Evolutionary conservation across 2,888 invertebrate species (phyloP), one percentile per base, ranked within the genome.

Genomic region (Crossocerus cetratus): DNA sequence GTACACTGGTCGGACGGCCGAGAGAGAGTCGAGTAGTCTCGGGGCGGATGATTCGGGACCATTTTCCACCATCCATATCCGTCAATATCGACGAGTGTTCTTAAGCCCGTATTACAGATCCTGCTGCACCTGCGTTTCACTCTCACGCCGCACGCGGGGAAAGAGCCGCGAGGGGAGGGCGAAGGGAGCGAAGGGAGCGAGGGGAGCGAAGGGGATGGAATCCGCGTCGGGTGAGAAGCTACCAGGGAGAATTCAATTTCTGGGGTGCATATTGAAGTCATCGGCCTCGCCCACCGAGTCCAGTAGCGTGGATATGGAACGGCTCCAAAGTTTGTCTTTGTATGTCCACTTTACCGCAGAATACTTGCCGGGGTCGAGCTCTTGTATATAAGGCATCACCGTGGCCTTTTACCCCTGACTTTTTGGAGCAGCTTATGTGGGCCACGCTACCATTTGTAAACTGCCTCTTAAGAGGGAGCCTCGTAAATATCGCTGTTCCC

Each of bases 211-310:
- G 55, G 69, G 55, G 72, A 70, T 16, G 49, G 32, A 11, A 32
- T 1, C 32, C 32, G 11, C 32, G 16, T 49, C 49, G 16, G 49
- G 16, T 49, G 49, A 49, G 49, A 49, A 49, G 49, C 49, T 49
- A 13, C n/a, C 4, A 4, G 49, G 49, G 76, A 61, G 78, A 84
- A 86, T 85, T 84, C 77, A 85, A 86, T 86, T 86, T 84, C 82
- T 82, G 77, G 76, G 82, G 83, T 82, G 83, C 86, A 85, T 86
- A 84, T 86, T 84, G 85, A 86, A 86, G 82, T 83, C 83, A 72
- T 58, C 64, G 59, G 79, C 69, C 72, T 78, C 77, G 77, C 81
- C 76, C 81, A 57, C 63, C 57, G 65, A 53, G 66, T 58, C 66
- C 72, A 61, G 43, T 32, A 57, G 71, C 54, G 49, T 32, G 65